Conservation (phyloP, 2,888 invertebrate species). For the Coenonympha glycerion region DNA sequence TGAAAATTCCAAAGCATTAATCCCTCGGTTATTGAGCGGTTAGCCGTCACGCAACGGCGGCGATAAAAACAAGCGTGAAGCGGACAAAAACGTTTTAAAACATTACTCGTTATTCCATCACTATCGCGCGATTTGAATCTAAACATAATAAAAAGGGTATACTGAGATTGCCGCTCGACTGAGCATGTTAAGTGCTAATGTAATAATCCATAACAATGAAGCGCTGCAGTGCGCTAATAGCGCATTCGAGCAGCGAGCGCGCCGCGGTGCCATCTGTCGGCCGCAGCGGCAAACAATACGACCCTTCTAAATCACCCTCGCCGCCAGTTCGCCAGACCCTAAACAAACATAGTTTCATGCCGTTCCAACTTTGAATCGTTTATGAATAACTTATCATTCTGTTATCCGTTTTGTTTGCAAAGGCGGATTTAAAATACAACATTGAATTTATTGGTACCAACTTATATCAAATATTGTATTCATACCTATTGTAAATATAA, state of each 20-base stretch:
- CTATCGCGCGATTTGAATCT: constrained; percentile 46
- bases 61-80: constrained; percentile 42
- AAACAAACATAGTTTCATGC: constrained; percentile 58
- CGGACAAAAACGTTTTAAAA: constrained; percentile 44
- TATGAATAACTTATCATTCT: constrained; percentile 30
- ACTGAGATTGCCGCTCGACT: constrained; percentile 63
- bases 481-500: too few species aligned
- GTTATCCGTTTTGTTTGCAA: constrained; percentile 14
- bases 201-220: constrained; percentile 76
- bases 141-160: constrained; percentile 52
- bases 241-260: constrained; percentile 66
- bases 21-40: constrained; percentile 32
- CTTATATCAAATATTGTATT: background rate
- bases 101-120: constrained; percentile 54
- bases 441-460: background rate
- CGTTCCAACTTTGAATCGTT: constrained; percentile 31
- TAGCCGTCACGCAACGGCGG: constrained; percentile 40
- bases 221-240: constrained; percentile 71
- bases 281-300: constrained; percentile 62
- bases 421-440: constrained; percentile 8
- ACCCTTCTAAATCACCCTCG: constrained; percentile 65
- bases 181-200: constrained; percentile 75
- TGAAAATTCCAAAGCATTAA: constrained; percentile 39
- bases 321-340: constrained; percentile 61
- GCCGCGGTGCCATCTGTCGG: constrained; percentile 69